phyloP scores from a whole-genome alignment of 2,888 invertebrate species.

The Lingula anatina region DNA sequence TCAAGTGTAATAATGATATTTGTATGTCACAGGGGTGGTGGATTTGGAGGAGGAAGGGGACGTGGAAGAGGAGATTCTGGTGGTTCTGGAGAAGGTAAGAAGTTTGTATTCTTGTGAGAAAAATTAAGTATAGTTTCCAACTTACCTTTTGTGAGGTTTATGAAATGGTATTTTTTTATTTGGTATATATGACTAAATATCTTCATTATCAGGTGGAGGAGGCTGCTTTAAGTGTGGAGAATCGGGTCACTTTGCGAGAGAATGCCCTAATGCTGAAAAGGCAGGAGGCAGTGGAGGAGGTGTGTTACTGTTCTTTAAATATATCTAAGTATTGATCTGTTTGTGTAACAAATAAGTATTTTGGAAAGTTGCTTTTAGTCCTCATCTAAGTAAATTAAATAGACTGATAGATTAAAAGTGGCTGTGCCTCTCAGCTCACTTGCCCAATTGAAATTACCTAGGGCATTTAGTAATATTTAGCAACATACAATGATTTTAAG shows the following conservation, averaged over 20 bases:
- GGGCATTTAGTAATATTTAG: too few species aligned
- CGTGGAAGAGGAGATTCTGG: constrained; percentile 12
- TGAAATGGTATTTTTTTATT: too few species aligned
- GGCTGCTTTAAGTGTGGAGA: constrained; percentile 39
- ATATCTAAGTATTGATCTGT: not conserved
- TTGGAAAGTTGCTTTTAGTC: not conserved
- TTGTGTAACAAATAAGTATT: not conserved
- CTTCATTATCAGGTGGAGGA: too few species aligned
- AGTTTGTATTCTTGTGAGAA: too few species aligned
- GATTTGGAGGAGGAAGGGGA: constrained; percentile 2
- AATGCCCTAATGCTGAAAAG: constrained; percentile 26
- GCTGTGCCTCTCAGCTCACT: too few species aligned
- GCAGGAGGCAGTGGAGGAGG: not conserved
- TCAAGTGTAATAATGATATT: too few species aligned
- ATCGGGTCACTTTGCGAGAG: constrained; percentile 32
- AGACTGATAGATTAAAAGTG: too few species aligned
- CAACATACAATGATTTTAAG: too few species aligned
- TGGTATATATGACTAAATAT: not conserved
- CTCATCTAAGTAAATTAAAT: too few species aligned
- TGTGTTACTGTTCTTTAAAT: not conserved
- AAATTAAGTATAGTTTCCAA: too few species aligned
- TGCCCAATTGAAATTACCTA: too few species aligned
- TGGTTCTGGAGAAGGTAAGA: too few species aligned
- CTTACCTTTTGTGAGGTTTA: not conserved
- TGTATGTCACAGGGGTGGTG: constrained; percentile 4